Base-by-base conservation (phyloP, 1,140 invertebrate genomes). In the Trissolcus basalis region DNA sequence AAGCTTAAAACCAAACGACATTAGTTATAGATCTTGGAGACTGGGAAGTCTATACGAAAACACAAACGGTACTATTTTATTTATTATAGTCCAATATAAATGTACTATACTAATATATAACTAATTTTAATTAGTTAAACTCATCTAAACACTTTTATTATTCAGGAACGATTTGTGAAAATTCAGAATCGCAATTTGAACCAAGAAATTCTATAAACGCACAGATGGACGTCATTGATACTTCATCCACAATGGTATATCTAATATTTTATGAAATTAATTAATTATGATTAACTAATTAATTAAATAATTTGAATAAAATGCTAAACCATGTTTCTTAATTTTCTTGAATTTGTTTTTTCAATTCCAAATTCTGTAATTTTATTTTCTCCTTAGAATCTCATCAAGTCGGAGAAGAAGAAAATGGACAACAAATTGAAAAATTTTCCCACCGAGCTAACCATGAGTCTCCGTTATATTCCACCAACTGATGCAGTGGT, bases 21-120 rank as follows among this genome's bases (percentile, higher is more conserved):
- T 88, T 11, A 88, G 86, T 51, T 88, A 88, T 51, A 83, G 86
- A 73, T 88, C 87, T 12, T 88, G 87, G 87, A 80, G 87, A 77
- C 54, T 87, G 16, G 86, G 86, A 2, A 88, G 87, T 72, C 69
- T 88, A 2, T 88, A 88, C 41, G 85, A 87, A 63, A 84, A 83
- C 59, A 79, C 80, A 36, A 83, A 83, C 55, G 83, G 84, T 82
- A 83, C n/a, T 12, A 44, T 13, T 13, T 19, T 54, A 10, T 12
- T 45, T 48, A 48, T 44, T 14, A 12, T 12, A 1, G n/a, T n/a
- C n/a, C n/a, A n/a, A n/a, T n/a, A n/a, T n/a, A n/a, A n/a, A n/a
- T n/a, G n/a, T n/a, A n/a, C n/a, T n/a, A n/a, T n/a, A n/a, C n/a
- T n/a, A n/a, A n/a, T n/a, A n/a, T n/a, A n/a, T n/a, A n/a, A n/a